Conservation (phyloP, 2,113 vertebrate genomes). For the Actenoides hombroni region DNA sequence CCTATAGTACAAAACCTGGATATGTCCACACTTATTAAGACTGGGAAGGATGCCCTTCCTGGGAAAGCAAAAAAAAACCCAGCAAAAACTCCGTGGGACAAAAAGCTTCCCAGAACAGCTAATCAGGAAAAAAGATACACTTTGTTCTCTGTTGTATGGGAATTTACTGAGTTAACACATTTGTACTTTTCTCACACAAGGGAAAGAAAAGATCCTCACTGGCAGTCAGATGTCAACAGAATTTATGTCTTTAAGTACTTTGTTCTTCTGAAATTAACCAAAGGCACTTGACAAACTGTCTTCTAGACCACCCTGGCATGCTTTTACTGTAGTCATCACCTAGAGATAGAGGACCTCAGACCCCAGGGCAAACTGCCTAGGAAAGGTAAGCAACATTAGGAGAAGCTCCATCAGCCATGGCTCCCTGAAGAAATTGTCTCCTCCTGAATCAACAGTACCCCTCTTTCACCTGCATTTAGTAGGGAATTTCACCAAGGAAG, state of each 20-base stretch:
- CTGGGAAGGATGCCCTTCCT: background rate
- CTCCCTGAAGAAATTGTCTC: background rate
- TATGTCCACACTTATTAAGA: background rate
- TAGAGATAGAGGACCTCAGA: background rate
- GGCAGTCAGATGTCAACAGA: background rate
- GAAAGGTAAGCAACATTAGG: background rate
- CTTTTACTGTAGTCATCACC: background rate
- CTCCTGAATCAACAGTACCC: rapidly evolving
- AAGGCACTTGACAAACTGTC: background rate
- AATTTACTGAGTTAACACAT: background rate
- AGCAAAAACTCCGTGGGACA: rapidly evolving
- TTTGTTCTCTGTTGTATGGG: background rate
- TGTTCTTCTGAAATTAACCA: background rate
- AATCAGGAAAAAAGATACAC: background rate
- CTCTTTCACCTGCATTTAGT: background rate
- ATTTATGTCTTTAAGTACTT: background rate
- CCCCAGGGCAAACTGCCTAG: background rate
- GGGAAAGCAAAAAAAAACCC: rapidly evolving
- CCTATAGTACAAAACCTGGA: background rate
- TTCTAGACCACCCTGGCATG: background rate
- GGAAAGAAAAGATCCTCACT: background rate
- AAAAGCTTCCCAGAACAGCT: background rate
- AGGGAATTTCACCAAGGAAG: background rate
- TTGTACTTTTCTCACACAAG: background rate
- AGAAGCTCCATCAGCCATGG: background rate